A percentile compares a stretch with the other conserved stretches of the same genome.
Conservation (phyloP, 2,113 vertebrate species). For the Lutjanus erythropterus region DNA sequence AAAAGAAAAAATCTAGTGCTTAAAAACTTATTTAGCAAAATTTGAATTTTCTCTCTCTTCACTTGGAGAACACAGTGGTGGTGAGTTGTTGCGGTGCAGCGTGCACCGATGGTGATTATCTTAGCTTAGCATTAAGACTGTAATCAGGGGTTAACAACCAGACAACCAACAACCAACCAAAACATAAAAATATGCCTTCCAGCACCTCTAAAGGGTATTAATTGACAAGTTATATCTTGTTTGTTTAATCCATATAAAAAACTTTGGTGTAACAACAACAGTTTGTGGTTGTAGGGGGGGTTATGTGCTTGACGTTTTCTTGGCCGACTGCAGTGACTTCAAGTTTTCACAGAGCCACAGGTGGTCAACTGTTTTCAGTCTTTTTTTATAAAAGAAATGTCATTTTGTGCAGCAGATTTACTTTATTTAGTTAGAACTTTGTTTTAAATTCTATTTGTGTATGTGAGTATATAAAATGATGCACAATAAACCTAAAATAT, state of each 20-base stretch:
- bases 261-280: background rate
- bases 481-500: no score
- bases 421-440: background rate
- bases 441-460: no score
- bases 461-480: no score
- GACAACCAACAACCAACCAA: background rate
- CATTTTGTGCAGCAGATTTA: background rate
- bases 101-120: background rate
- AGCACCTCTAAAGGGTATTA: background rate
- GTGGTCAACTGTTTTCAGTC: background rate
- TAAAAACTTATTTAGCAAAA: no score
- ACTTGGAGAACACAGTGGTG: no score
- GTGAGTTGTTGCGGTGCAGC: no score
- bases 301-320: slow-evolving; percentile 21
- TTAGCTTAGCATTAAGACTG: background rate
- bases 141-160: background rate
- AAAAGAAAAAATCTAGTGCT: no score
- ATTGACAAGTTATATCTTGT: slow-evolving; percentile 13
- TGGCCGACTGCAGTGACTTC: slow-evolving; percentile 3
- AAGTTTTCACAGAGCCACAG: background rate
- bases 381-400: background rate
- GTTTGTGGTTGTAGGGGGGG: slow-evolving; percentile 35
- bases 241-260: slow-evolving; percentile 14
- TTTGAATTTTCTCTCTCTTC: no score
- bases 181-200: slow-evolving; percentile 11